phyloP scores from a whole-genome alignment of 2,888 invertebrate genomes.

The Hipparchia semele region DNA sequence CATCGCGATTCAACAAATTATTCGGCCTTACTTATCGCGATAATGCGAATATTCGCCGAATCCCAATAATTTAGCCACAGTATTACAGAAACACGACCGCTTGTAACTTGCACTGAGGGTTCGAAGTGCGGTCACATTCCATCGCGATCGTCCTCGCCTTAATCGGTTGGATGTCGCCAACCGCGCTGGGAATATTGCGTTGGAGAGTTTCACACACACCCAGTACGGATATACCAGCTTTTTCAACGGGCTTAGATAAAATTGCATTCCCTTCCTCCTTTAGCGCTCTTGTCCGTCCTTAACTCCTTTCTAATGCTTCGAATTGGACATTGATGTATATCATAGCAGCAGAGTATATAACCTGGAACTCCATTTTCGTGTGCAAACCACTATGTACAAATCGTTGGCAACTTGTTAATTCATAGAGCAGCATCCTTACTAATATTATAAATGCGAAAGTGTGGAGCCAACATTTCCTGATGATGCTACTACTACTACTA shows the following conservation, averaged over 20 bases:
- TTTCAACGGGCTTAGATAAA: constrained; percentile 56
- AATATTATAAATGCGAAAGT: no score
- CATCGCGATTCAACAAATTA: no score
- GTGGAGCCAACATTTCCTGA: no score
- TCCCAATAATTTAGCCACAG: no score
- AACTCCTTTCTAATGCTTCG: constrained; percentile 20
- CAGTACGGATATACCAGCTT: constrained; percentile 61
- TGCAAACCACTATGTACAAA: neutral
- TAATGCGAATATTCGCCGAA: no score
- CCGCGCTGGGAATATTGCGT: constrained; percentile 68
- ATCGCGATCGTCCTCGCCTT: constrained; percentile 73
- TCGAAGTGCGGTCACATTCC: constrained; percentile 63
- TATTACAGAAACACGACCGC: constrained; percentile 29
- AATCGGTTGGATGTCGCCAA: constrained; percentile 66
- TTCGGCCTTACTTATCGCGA: no score
- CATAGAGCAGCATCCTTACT: no score
- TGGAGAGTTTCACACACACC: constrained; percentile 69
- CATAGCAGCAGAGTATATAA: neutral
- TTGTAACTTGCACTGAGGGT: constrained; percentile 46
- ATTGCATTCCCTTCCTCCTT: constrained; percentile 45
- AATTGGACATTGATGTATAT: constrained; percentile 8
- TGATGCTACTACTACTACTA: no score
- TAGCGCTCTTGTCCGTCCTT: constrained; percentile 1
- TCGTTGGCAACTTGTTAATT: no score
- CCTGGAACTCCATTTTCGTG: neutral